Evolutionary conservation across 2,113 vertebrate genomes (phyloP).

Genomic region (Cephalopholis sonnerati): DNA sequence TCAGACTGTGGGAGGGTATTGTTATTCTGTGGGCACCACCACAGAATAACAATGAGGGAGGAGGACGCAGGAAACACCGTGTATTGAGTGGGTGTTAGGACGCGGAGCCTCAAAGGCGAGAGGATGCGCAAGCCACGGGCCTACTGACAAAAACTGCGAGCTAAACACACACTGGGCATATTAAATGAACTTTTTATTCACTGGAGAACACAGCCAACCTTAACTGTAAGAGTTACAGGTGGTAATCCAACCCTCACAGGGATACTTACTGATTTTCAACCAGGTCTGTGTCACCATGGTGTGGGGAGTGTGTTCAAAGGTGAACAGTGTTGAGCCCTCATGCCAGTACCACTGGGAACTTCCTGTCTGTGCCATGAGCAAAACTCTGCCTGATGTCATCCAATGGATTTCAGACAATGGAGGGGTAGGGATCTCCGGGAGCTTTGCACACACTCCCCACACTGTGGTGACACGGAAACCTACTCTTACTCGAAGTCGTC

Average conservation of each 20-base stretch:
- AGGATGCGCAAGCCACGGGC: neutral
- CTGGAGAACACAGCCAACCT: neutral
- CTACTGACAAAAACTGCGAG: neutral
- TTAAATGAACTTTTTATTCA: neutral
- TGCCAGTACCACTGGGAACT: no score
- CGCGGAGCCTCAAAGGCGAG: neutral
- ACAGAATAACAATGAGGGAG: constrained; percentile 67
- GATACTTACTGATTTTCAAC: no score
- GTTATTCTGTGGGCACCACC: constrained; percentile 28
- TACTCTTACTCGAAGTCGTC: no score
- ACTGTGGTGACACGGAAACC: no score
- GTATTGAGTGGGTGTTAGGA: constrained; percentile 13
- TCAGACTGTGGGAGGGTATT: constrained; percentile 32
- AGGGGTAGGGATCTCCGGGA: no score
- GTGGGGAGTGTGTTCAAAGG: no score
- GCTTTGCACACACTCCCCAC: no score
- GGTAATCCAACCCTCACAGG: neutral
- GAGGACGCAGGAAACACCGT: constrained; percentile 54
- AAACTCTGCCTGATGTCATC: no score
- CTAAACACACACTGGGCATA: neutral
- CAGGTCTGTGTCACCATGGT: no score
- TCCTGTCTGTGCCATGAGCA: no score
- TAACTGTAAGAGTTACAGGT: neutral
- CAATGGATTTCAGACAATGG: no score
- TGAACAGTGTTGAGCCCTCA: no score